Conservation (phyloP, 2,888 invertebrate genomes). For the Leptopilina syphax region DNA sequence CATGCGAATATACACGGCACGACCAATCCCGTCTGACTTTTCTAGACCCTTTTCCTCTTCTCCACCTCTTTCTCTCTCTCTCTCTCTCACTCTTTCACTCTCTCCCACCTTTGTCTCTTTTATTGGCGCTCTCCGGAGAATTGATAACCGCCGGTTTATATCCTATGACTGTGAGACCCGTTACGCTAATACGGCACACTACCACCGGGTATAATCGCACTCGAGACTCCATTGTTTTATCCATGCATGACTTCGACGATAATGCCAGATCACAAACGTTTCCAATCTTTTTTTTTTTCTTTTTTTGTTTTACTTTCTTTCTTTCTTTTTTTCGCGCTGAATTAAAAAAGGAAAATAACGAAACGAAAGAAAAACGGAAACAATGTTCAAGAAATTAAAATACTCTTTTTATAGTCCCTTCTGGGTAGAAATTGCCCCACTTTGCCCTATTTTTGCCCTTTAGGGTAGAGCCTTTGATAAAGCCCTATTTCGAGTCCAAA, state of each 20-base stretch:
- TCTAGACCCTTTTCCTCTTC: conserved; percentile 59
- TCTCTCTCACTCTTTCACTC: conserved; percentile 64
- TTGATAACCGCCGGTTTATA: conserved; percentile 65
- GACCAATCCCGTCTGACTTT: conserved; percentile 55
- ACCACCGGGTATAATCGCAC: conserved; percentile 37
- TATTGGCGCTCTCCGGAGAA: conserved; percentile 70
- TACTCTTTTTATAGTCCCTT: too few relatives aligned
- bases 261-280: conserved; percentile 7
- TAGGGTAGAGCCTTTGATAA: too few relatives aligned
- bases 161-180: conserved; percentile 52
- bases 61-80: conserved; percentile 49
- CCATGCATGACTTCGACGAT: conserved; percentile 31
- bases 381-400: too few relatives aligned
- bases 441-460: too few relatives aligned
- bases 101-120: conserved; percentile 67
- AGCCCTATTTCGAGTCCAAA: too few relatives aligned
- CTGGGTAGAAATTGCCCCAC: too few relatives aligned
- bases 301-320: too few relatives aligned
- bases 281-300: conserved; percentile 3
- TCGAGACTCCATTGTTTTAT: conserved; percentile 39
- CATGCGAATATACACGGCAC: conserved; percentile 52
- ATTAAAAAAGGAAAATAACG: neutral
- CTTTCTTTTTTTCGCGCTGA: neutral
- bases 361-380: neutral
- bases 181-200: conserved; percentile 47